Base-by-base conservation (phyloP, 2,888 invertebrate genomes). In the Orthosia gracilis region DNA sequence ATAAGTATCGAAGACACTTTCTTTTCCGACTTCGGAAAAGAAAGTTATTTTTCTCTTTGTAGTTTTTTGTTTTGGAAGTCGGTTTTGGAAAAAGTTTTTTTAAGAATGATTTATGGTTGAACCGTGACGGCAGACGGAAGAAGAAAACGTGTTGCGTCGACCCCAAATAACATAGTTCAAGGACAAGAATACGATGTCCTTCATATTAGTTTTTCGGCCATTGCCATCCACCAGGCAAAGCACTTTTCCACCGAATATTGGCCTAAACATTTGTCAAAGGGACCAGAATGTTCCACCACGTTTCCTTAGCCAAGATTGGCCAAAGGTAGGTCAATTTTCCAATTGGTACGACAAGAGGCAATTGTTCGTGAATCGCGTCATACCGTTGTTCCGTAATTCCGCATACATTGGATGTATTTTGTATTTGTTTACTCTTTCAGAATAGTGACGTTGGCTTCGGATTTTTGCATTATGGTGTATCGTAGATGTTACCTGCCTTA, bases 311-410 rank as follows among this genome's bases (percentile, higher is more conserved):
- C 93, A 93, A 93, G 92, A 94, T 94, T 92, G 91, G 84, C 76
- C 86, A 89, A 92, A 94, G 93, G 93, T 94, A 92, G 89, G 83
- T 86, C 91, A 94, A 95, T 95, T 91, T 93, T 94, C 85, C 95
- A 95, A 95, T 95, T 95, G 92, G 86, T 89, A 84, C 86, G 80
- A 77, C 72, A 73, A 83, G 76, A 84, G 86, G 83, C 93, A 94
- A 94, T 94, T 94, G 93, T 85, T 78, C 78, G 87, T 90, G 89
- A 91, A 91, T 92, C 92, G 73, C 69, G 85, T 89, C 89, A 90
- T 75, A 64, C 52, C 89, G 91, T 91, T 84, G 90, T 91, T 92
- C 91, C 90, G 88, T 78, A 81, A 90, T 92, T 92, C 91, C 90
- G 88, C 78, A 80, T 81, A 80, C 67, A 80, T 31, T 4, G 17